Conservation (phyloP, 2,113 vertebrate species). For the Origma solitaria region DNA sequence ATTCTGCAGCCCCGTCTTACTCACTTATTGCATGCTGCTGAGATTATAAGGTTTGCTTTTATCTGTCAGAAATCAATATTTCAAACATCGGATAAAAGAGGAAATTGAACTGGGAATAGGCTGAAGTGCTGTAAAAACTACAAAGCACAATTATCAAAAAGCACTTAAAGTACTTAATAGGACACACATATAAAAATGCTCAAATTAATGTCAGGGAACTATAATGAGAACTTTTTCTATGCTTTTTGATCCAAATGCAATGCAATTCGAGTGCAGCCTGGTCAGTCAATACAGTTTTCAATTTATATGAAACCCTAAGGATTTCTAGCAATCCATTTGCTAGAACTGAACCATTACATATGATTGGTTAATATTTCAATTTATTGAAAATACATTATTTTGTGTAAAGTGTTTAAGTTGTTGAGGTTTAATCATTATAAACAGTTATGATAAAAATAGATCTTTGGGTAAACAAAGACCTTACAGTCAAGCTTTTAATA, state of each 20-base stretch:
- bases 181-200: constrained; percentile 99
- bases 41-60: constrained; percentile 99
- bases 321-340: constrained; percentile 74
- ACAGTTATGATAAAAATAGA: constrained; percentile 79
- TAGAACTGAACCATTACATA: constrained; percentile 84
- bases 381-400: constrained; percentile 86
- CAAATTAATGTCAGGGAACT: constrained; percentile 91
- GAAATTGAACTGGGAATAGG: constrained; percentile 99
- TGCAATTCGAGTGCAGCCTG: constrained; percentile 73
- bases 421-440: constrained; percentile 74
- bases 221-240: constrained; percentile 87
- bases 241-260: constrained; percentile 86
- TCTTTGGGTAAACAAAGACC: constrained; percentile 64
- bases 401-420: constrained; percentile 74
- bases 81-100: constrained; percentile 99
- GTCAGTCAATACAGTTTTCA: constrained; percentile 82
- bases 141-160: constrained; percentile 99
- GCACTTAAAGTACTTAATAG: constrained; percentile 99
- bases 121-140: constrained; percentile 99
- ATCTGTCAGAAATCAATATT: constrained; percentile 99
- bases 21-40: constrained; percentile 88
- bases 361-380: constrained; percentile 90
- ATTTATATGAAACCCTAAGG: constrained; percentile 85
- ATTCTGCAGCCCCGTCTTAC: constrained; percentile 75
- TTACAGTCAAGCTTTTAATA: constrained; percentile 71